Percentiles rank a stretch among this genome's conserved stretches.
These are phyloP conservation scores for Andrena dorsata DNA, from an alignment of 2,888 invertebrate genomes.

Conservation along the genomic window DNA sequence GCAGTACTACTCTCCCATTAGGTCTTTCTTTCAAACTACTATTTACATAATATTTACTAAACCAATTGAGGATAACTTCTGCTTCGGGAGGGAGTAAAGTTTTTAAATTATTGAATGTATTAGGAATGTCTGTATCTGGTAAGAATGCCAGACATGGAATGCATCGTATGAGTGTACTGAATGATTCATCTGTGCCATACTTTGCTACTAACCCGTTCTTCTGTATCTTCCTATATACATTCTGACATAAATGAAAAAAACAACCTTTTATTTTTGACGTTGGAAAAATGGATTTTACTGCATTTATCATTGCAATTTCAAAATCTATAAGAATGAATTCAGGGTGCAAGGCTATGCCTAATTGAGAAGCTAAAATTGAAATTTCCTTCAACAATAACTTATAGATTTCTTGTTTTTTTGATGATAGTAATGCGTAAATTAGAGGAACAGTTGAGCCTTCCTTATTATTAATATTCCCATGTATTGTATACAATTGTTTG, in stretches of 20 bases:
- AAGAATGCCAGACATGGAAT: neutral
- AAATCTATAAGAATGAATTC: neutral
- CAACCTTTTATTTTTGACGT: slow-evolving; percentile 14
- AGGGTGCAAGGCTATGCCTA: neutral
- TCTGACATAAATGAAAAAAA: slow-evolving; percentile 12
- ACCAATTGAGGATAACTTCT: neutral
- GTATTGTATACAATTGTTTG: slow-evolving; percentile 2
- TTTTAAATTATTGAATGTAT: neutral
- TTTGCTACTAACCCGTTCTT: neutral
- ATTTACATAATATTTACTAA: neutral
- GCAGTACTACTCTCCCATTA: neutral
- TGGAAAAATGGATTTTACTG: slow-evolving; percentile 1
- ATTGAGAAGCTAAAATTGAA: neutral
- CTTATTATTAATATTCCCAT: neutral
- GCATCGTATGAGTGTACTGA: neutral
- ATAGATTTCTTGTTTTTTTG: neutral
- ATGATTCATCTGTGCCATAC: neutral
- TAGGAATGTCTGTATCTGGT: neutral
- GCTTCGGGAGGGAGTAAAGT: neutral
- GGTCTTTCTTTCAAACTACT: neutral
- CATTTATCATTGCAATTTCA: neutral
- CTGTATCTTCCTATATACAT: neutral
- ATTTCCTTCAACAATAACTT: neutral
- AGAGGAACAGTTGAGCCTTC: neutral
- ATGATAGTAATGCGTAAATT: neutral